phyloP scores from a whole-genome alignment of 2,888 invertebrate genomes.

The Clusia tigrina region DNA sequence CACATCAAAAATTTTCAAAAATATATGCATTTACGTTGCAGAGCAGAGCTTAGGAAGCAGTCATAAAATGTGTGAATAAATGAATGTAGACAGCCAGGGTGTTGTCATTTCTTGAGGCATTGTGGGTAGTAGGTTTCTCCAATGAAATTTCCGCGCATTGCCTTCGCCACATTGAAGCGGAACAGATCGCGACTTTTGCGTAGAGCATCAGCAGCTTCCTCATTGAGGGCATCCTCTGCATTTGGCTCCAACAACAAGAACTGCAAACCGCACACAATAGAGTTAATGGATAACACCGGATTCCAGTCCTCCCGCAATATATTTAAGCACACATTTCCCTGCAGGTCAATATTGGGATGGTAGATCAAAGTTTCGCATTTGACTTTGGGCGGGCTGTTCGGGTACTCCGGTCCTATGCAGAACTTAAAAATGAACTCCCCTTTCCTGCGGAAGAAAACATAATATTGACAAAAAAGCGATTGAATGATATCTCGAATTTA shows the following conservation, averaged over 20 bases:
- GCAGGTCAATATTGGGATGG: slow-evolving; percentile 94
- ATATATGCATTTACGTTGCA: no score
- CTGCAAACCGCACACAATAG: slow-evolving; percentile 93
- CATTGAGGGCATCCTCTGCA: slow-evolving; percentile 94
- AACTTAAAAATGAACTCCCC: background rate
- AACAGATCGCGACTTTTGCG: slow-evolving; percentile 91
- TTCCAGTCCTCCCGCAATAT: slow-evolving; percentile 97
- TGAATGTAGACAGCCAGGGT: no score
- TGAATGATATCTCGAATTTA: no score
- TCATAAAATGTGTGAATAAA: no score
- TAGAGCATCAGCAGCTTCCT: slow-evolving; percentile 93
- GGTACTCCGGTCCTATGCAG: background rate
- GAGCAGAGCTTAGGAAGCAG: no score
- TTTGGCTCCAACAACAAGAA: slow-evolving; percentile 96
- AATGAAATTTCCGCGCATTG: no score
- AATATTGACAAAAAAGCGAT: no score
- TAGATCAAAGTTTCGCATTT: slow-evolving; percentile 74
- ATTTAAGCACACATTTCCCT: slow-evolving; percentile 94
- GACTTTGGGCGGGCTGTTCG: background rate
- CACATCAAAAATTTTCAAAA: no score
- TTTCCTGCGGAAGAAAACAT: no score
- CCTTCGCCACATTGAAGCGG: no score
- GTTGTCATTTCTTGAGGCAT: no score
- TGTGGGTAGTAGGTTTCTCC: no score
- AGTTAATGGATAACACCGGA: slow-evolving; percentile 92